Conservation (phyloP, 2,113 vertebrate genomes). For the Nycticryphes semicollaris region DNA sequence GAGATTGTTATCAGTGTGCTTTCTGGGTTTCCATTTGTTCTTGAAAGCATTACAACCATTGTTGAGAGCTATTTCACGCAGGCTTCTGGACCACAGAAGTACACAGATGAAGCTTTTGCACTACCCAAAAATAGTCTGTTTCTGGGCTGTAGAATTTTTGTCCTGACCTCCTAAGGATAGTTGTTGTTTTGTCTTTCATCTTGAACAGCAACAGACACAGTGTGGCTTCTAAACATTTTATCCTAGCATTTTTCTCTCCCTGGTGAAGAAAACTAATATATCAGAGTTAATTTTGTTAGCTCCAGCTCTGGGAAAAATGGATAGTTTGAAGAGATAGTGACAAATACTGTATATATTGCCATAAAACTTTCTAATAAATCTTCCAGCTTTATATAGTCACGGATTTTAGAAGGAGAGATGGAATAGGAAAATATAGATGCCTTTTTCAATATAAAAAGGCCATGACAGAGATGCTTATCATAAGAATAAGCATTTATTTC, state of each 20-base stretch:
- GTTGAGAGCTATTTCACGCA: conserved; percentile 1
- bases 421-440: background rate
- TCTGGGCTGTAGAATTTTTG: background rate
- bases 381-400: background rate
- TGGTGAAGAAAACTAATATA: background rate
- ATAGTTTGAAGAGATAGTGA: background rate
- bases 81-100: background rate
- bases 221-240: background rate
- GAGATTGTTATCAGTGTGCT: background rate
- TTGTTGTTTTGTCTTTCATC: background rate
- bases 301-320: background rate
- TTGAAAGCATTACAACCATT: background rate
- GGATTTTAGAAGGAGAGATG: background rate
- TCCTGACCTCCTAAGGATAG: background rate
- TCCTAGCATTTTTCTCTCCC: background rate
- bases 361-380: background rate
- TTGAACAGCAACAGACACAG: background rate
- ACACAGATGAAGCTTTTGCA: background rate
- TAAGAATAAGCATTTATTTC: background rate
- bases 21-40: background rate
- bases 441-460: background rate
- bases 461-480: background rate
- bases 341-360: background rate
- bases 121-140: background rate
- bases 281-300: background rate